Conservation (phyloP, 1,140 invertebrate genomes). For the Cyrtorhinus lividipennis region DNA sequence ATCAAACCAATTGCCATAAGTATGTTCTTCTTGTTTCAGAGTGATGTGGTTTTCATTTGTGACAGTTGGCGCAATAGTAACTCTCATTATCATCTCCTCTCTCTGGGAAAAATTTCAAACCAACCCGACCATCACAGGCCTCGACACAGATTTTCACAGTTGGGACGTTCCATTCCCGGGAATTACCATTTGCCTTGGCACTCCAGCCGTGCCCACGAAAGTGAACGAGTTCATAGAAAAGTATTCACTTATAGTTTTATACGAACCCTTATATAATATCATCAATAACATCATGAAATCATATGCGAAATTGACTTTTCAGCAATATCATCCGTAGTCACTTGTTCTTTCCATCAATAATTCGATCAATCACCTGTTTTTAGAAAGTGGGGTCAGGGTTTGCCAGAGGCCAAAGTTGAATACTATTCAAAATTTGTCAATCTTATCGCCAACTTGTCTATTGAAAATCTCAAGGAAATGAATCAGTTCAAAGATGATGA, state of each 20-base stretch:
- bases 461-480: slow-evolving; percentile 29
- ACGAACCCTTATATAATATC: too few relatives aligned
- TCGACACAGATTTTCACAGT: slow-evolving; percentile 48
- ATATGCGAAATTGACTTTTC: too few relatives aligned
- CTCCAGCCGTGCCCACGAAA: slow-evolving; percentile 31
- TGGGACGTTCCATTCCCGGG: slow-evolving; percentile 57
- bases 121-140: slow-evolving; percentile 57
- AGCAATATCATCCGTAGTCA: too few relatives aligned
- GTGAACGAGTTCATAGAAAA: background rate
- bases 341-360: too few relatives aligned
- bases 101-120: slow-evolving; percentile 65
- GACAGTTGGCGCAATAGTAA: slow-evolving; percentile 43
- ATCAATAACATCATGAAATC: too few relatives aligned
- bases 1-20: too few relatives aligned
- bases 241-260: too few relatives aligned
- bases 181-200: slow-evolving; percentile 43
- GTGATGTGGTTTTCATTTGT: slow-evolving; percentile 60
- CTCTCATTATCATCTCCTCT: slow-evolving; percentile 51
- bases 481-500: slow-evolving; percentile 28
- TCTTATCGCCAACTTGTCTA: slow-evolving; percentile 29
- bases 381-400: slow-evolving; percentile 19
- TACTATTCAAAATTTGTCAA: slow-evolving; percentile 27
- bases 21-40: too few relatives aligned
- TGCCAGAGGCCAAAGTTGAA: slow-evolving; percentile 15
- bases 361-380: background rate